A percentile compares a stretch with the other conserved stretches of the same genome.
Conservation (phyloP, 2,797 vertebrate genomes). For the Pseudochromis fuscus region DNA sequence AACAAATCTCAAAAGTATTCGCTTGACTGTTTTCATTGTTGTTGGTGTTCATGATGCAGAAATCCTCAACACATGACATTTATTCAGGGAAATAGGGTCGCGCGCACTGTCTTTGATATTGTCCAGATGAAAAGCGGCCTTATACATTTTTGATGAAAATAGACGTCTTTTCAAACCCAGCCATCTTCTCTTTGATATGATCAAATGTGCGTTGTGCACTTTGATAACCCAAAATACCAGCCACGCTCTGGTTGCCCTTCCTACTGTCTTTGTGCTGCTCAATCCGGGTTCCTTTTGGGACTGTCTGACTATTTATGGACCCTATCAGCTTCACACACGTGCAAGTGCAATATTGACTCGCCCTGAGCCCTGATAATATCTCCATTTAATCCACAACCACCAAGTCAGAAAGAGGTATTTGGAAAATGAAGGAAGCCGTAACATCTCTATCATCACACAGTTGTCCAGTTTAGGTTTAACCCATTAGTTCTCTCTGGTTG, state of each 20-base stretch:
- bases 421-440: conserved; percentile 39
- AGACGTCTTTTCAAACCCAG: background rate
- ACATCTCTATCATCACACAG: conserved; percentile 24
- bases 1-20: background rate
- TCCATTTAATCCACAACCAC: conserved; percentile 71
- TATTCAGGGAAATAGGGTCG: conserved; percentile 14
- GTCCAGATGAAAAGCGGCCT: conserved; percentile 12
- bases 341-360: conserved; percentile 73
- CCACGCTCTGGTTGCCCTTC: conserved; percentile 39
- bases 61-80: conserved; percentile 27
- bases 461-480: conserved; percentile 17
- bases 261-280: conserved; percentile 21
- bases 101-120: background rate
- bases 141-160: conserved; percentile 32
- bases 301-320: conserved; percentile 63
- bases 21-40: background rate
- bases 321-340: conserved; percentile 68
- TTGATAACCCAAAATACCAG: conserved; percentile 21
- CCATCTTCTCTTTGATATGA: conserved; percentile 8
- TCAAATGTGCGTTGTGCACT: conserved; percentile 12
- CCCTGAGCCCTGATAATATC: conserved; percentile 74
- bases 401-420: conserved; percentile 51
- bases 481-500: too few species aligned
- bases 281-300: conserved; percentile 39
- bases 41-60: conserved; percentile 14